Evolutionary conservation across 1,140 invertebrate species (phyloP).

Genomic region (Subanguina moxae): DNA sequence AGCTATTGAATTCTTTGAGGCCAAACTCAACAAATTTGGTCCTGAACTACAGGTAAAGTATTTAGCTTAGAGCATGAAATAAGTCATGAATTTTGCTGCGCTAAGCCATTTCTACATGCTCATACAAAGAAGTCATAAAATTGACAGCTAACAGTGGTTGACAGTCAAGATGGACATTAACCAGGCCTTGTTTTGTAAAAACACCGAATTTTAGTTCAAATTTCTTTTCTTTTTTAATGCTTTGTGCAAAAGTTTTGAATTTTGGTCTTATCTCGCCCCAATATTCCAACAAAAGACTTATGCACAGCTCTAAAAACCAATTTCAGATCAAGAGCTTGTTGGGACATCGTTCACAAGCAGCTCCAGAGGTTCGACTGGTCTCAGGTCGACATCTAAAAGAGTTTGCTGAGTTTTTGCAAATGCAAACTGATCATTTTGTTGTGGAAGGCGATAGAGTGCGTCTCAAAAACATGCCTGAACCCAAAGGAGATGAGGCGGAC

Average conservation of each 20-base stretch:
- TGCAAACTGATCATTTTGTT: slow-evolving; percentile 79
- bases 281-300: neutral
- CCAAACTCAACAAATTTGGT: slow-evolving; percentile 81
- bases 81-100: neutral
- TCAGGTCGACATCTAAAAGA: slow-evolving; percentile 86
- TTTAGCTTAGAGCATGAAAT: neutral
- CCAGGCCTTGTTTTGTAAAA: too few relatives aligned
- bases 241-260: too few relatives aligned
- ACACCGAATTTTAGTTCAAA: too few relatives aligned
- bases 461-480: slow-evolving; percentile 65
- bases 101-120: slow-evolving; percentile 3
- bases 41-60: slow-evolving; percentile 71
- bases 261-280: too few relatives aligned
- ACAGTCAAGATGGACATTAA: too few relatives aligned
- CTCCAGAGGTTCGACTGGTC: slow-evolving; percentile 87
- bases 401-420: slow-evolving; percentile 73
- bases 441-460: slow-evolving; percentile 79
- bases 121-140: too few relatives aligned
- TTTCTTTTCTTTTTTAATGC: too few relatives aligned
- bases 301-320: neutral
- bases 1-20: slow-evolving; percentile 87
- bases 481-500: slow-evolving; percentile 42
- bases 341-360: slow-evolving; percentile 85
- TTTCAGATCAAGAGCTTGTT: slow-evolving; percentile 78
- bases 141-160: too few relatives aligned